phyloP scores from a whole-genome alignment of 1,140 invertebrate species.

The Zophobas atratus region DNA sequence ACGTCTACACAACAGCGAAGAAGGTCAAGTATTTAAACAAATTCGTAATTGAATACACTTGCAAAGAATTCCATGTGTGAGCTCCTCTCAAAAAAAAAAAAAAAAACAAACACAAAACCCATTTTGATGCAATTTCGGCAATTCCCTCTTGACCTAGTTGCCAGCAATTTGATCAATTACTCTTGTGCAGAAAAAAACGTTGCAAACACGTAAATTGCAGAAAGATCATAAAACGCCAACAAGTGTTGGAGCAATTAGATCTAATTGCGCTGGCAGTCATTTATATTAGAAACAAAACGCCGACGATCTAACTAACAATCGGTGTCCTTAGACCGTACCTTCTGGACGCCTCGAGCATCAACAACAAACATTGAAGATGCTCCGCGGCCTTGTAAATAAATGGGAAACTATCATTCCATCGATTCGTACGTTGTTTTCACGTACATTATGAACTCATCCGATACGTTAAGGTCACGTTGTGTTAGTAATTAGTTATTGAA shows the following conservation, averaged over 20 bases:
- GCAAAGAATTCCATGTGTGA: background rate
- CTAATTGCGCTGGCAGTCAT: slow-evolving; percentile 18
- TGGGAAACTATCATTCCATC: slow-evolving; percentile 30
- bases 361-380: slow-evolving; percentile 39
- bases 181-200: background rate
- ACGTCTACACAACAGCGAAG: background rate
- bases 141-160: slow-evolving; percentile 24
- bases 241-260: slow-evolving; percentile 32
- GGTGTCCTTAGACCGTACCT: slow-evolving; percentile 35
- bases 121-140: slow-evolving; percentile 4
- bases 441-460: slow-evolving; percentile 40
- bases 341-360: slow-evolving; percentile 26
- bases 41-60: too few relatives aligned
- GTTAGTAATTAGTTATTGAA: slow-evolving; percentile 43
- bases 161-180: slow-evolving; percentile 30
- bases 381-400: slow-evolving; percentile 33
- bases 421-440: slow-evolving; percentile 35
- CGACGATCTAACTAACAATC: slow-evolving; percentile 21
- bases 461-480: slow-evolving; percentile 31
- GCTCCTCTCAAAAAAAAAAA: background rate
- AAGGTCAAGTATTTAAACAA: background rate
- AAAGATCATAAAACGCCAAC: slow-evolving; percentile 10
- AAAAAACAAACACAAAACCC: background rate
- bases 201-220: slow-evolving; percentile 34
- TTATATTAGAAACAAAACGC: slow-evolving; percentile 36